phyloP scores from a whole-genome alignment of 2,888 invertebrate genomes.

The Scaptomyza cyrtandrae region DNA sequence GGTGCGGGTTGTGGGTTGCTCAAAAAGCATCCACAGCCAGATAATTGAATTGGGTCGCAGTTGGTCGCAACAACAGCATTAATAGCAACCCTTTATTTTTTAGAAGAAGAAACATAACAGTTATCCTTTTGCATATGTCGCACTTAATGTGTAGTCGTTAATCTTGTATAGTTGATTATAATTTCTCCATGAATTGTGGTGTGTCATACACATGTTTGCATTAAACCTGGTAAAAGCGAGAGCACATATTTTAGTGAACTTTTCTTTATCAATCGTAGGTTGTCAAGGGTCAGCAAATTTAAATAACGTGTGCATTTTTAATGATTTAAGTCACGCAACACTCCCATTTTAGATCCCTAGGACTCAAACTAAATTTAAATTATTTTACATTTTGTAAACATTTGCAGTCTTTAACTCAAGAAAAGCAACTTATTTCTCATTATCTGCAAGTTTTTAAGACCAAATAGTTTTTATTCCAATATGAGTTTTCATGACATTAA shows the following conservation, averaged over 20 bases:
- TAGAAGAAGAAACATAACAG: slow-evolving; percentile 11
- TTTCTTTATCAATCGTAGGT: neutral
- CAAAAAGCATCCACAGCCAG: slow-evolving; percentile 29
- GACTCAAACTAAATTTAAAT: too few species aligned
- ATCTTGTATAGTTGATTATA: slow-evolving; percentile 40
- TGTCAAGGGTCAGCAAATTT: neutral
- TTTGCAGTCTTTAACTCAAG: too few species aligned
- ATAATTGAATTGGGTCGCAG: slow-evolving; percentile 68
- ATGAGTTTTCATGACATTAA: too few species aligned
- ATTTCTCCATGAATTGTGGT: slow-evolving; percentile 44
- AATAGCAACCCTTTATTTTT: slow-evolving; percentile 60
- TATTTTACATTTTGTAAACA: too few species aligned
- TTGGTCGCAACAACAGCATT: slow-evolving; percentile 2
- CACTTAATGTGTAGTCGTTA: slow-evolving; percentile 35
- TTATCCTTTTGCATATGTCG: slow-evolving; percentile 70
- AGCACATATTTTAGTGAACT: slow-evolving; percentile 9
- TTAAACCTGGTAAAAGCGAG: slow-evolving; percentile 5
- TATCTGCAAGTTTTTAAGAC: too few species aligned
- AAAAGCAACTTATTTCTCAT: too few species aligned
- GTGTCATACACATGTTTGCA: slow-evolving; percentile 47
- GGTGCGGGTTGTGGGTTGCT: slow-evolving; percentile 69
- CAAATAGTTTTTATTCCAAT: too few species aligned
- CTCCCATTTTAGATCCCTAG: too few species aligned
- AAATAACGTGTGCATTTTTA: too few species aligned
- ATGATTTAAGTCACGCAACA: too few species aligned